Evolutionary conservation across 2,113 vertebrate species (phyloP), one percentile per base, ranked within the genome.

Genomic region (Sitta europaea): DNA sequence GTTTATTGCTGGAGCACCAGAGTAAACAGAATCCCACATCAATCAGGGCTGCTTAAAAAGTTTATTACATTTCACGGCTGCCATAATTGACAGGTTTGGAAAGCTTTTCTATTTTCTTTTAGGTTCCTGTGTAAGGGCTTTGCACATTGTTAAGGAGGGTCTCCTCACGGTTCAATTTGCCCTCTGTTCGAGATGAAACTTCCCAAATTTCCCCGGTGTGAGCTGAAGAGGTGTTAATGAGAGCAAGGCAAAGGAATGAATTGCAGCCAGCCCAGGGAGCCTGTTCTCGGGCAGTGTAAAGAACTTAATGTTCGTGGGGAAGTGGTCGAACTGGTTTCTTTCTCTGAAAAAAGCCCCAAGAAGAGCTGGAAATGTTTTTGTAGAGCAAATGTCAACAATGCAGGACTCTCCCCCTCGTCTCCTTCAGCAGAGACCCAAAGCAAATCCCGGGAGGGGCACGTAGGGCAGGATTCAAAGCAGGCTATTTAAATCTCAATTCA

Each of bases 281-380:
- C 84, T 55, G 92, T 79, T 90, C 73, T 23, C 8, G 2, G 35
- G 65, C 65, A 67, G 31, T 14, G 84, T 38, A 55, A 79, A 67
- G 93, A 86, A 86, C 50, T 8, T 29, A 25, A 53, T 71, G 90
- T 77, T 95, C 82, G 10, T 33, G 58, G 92, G 88, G 90, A 96
- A 96, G 96, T 75, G 92, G 96, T 82, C 57, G 48, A 91, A 96
- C 96, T 94, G 94, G 96, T 94, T 96, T 94, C 73, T 93, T 93
- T 91, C 55, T 43, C 94, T 63, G 73, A 94, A 94, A 95, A 93
- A 95, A 71, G 70, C 65, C 88, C 70, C 65, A 65, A 93, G 94
- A 94, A 95, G 95, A 96, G 88, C 71, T 96, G 81, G 71, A 95
- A 97, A 92, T 86, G 87, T 96, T 97, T 96, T 88, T 95, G 62